Evolutionary conservation across 2,797 vertebrate genomes (phyloP).

Genomic region (Picus viridis): DNA sequence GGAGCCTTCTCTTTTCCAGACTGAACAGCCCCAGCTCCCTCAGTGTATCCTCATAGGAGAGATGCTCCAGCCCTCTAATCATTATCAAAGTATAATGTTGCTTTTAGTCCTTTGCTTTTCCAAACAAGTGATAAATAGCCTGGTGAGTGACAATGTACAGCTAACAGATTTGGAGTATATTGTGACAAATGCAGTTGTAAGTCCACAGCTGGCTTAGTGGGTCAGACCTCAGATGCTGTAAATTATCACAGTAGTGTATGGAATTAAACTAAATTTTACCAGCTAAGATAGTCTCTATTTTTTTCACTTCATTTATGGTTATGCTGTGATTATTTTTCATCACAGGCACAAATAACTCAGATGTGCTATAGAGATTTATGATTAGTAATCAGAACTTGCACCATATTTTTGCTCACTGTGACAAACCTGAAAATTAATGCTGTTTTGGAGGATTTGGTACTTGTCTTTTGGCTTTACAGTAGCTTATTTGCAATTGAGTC

Average conservation of each 20-base stretch:
- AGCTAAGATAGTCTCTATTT: not conserved
- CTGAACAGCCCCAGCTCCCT: no score
- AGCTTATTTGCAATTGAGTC: not conserved
- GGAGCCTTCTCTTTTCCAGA: no score
- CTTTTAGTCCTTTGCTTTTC: not conserved
- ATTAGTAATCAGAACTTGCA: not conserved
- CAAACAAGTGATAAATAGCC: not conserved
- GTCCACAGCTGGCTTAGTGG: not conserved
- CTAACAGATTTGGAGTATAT: not conserved
- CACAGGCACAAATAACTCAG: not conserved
- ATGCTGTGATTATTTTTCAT: not conserved
- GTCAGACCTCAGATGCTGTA: not conserved
- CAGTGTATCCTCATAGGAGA: no score
- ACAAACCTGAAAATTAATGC: not conserved
- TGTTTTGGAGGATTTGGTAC: not conserved
- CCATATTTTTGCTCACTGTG: not conserved
- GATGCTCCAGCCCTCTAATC: no score
- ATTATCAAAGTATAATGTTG: not conserved
- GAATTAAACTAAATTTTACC: not conserved
- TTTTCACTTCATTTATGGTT: not conserved
- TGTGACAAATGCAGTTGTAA: not conserved
- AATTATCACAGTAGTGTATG: not conserved
- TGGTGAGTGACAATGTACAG: not conserved
- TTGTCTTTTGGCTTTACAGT: not conserved
- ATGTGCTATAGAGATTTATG: not conserved